Evolutionary conservation across 2,113 vertebrate genomes (phyloP), one percentile per base, ranked within the genome.

Genomic region (Scopus umbretta): DNA sequence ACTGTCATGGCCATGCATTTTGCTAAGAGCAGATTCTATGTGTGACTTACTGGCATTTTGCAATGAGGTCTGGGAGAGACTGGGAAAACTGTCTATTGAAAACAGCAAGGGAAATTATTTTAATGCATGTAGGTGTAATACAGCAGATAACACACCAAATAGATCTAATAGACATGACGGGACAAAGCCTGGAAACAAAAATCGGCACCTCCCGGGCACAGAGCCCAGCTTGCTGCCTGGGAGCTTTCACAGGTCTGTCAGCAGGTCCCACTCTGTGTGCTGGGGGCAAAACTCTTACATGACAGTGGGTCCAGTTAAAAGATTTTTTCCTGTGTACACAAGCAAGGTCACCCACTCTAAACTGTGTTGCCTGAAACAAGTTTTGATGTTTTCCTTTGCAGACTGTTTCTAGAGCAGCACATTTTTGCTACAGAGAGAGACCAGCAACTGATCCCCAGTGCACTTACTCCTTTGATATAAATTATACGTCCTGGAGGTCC

Each of bases 391-490:
- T 70, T 22, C 55, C 17, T 55, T 43, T 73, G 30, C 42, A 74
- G 56, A 65, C 14, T 12, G 11, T 55, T 62, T 50, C 36, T 81
- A 42, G 68, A n/a, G 40, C 47, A 47, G 22, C 36, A n/a, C 3
- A 8, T 38, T 90, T 70, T 42, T 87, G n/a, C 11, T 53, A 19
- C 14, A 61, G 27, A 52, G 36, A 38, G 1, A 72, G 49, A 47
- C 4, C 15, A 23, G 36, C 8, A n/a, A 25, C 62, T 50, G 32
- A 14, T 36, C 11, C 29, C 20, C 47, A 6, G 14, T 30, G n/a
- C 53, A 98, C 99, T 99, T 98, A 99, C 99, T 97, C 99, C 99
- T 98, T 99, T 99, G 90, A 99, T 98, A 89, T 98, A 99, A 96
- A 98, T 96, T 93, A 99, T 97, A 36, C 98, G 98, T 83, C 99